Percentiles rank a stretch among this genome's conserved stretches.
These are phyloP conservation scores for Plagodis dolabraria DNA, from an alignment of 2,888 invertebrate species.

Conservation along the genomic window DNA sequence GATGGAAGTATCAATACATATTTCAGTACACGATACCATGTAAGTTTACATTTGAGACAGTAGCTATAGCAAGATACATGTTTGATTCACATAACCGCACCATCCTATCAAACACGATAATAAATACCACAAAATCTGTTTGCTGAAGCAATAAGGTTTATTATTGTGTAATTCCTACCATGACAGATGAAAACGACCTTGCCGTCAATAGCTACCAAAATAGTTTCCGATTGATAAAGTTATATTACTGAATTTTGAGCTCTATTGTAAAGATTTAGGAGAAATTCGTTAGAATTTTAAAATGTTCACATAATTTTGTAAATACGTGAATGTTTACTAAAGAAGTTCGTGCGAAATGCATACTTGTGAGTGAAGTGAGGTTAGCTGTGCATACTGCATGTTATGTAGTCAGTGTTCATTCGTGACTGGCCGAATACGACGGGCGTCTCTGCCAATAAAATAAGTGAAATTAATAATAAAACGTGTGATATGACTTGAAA, in stretches of 20 bases:
- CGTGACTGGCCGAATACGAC: constrained; percentile 4
- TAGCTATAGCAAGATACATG: not conserved
- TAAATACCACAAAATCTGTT: constrained; percentile 6
- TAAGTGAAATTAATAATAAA: constrained; percentile 13
- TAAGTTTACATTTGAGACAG: constrained; percentile 13
- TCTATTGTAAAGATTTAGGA: constrained; percentile 26
- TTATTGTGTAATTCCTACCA: constrained; percentile 29
- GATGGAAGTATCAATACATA: not conserved
- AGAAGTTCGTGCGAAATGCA: constrained; percentile 34
- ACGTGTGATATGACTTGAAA: constrained; percentile 30
- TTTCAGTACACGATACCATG: constrained; percentile 1
- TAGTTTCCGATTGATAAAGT: constrained; percentile 14
- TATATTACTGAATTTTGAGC: constrained; percentile 18
- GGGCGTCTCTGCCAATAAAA: constrained; percentile 3
- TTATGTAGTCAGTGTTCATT: constrained; percentile 17
- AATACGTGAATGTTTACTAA: constrained; percentile 45
- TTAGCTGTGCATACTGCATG: constrained; percentile 21
- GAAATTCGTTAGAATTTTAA: constrained; percentile 1
- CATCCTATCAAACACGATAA: constrained; percentile 4
- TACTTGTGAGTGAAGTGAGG: constrained; percentile 26
- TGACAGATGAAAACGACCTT: constrained; percentile 38
- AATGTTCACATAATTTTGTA: constrained; percentile 20
- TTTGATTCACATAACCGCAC: constrained; percentile 12
- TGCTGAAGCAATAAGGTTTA: constrained; percentile 33
- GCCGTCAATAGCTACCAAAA: constrained; percentile 23